A percentile compares a stretch with the other conserved stretches of the same genome.
Conservation (phyloP, 2,113 vertebrate genomes). For the Ellobius talpinus region DNA sequence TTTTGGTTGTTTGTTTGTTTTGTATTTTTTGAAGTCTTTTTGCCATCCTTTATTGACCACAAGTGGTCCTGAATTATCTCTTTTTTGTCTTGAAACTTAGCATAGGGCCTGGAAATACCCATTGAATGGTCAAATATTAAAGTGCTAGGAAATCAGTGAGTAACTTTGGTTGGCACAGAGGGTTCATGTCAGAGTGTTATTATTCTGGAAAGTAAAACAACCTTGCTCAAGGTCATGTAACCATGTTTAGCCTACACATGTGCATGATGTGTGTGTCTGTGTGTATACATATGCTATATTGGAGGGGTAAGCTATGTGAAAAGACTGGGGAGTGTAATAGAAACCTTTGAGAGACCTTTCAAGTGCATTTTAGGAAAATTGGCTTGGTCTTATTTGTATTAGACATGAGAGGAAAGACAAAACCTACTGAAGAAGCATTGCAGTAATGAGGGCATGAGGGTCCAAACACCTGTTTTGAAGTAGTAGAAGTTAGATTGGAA, state of each 20-base stretch:
- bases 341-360: not conserved
- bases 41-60: not conserved
- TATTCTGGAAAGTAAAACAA: not conserved
- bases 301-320: not conserved
- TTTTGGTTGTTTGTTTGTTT: not conserved
- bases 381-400: not conserved
- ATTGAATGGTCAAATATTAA: not conserved
- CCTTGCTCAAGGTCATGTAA: not conserved
- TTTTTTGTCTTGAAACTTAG: constrained; percentile 14
- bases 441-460: not conserved
- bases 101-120: not conserved
- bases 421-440: not conserved
- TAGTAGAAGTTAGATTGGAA: not conserved
- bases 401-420: not conserved
- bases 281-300: not conserved
- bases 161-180: not conserved
- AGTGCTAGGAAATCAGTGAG: not conserved
- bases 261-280: not conserved
- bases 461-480: not conserved
- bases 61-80: not conserved
- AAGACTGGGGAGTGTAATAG: not conserved
- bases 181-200: not conserved
- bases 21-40: not conserved
- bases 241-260: not conserved
- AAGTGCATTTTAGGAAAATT: not conserved